Base-by-base conservation (phyloP, 2,888 invertebrate genomes). In the Hoplodrina blanda region DNA sequence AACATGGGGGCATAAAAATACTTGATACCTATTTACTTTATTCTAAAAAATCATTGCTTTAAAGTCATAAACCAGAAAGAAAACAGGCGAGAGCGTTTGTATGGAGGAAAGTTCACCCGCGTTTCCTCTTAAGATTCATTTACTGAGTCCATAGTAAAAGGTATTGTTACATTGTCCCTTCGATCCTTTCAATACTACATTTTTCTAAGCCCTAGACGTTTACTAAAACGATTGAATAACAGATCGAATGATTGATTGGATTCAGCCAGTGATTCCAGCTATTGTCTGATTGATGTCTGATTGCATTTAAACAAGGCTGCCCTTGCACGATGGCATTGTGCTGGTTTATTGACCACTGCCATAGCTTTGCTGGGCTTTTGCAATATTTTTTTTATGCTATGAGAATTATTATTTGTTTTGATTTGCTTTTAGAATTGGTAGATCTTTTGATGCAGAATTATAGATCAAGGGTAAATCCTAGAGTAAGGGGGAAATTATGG, bases 261-360 rank as follows among this genome's bases (percentile, higher is more conserved):
- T 17, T 41, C 62, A 70, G 54, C 50, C 57, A 69, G 61, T 66
- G 73, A 84, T 67, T 71, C 60, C 55, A 52, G 55, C 55, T 64
- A 71, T 79, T 84, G 72, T 74, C 33, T 59, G 69, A 82, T 62
- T 62, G 77, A 73, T 57, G 62, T 70, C 64, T 62, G 77, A 78
- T 69, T 82, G 84, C 77, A 76, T 49, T 78, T 62, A 72, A 66
- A 88, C 88, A 87, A 88, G 80, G 85, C 33, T 85, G 78, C 88
- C 88, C 88, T 88, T 83, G 80, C 76, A 55, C 57, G 67, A 59
- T 62, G 79, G 67, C 78, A 87, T 85, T 87, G 88, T 85, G 44
- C 64, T 66, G 60, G 81, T 84, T 80, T 81, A 66, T 86, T 87
- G 88, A 87, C 87, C 87, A 83, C 44, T 44, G 57, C 50, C 50